phyloP scores from a whole-genome alignment of 1,140 invertebrate species.

The Cataglyphis hispanica region DNA sequence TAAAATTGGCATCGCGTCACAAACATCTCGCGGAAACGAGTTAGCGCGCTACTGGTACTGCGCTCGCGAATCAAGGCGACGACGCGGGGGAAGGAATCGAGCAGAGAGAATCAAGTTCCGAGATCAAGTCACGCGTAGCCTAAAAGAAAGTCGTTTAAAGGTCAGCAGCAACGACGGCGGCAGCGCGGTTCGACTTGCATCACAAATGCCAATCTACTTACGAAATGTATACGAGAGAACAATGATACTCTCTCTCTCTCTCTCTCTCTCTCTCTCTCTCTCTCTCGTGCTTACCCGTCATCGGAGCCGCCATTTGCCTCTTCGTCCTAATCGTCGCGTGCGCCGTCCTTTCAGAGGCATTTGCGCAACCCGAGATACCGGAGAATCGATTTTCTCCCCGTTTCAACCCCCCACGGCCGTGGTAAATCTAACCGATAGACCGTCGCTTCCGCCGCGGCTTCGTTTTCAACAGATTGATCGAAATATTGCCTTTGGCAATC shows the following conservation, averaged over 20 bases:
- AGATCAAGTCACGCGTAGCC: slow-evolving; percentile 79
- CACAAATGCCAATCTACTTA: slow-evolving; percentile 82
- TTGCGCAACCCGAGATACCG: slow-evolving; percentile 40
- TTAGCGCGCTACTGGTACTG: too few species aligned
- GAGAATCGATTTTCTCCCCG: slow-evolving; percentile 48
- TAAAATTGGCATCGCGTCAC: too few species aligned
- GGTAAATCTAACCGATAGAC: slow-evolving; percentile 34
- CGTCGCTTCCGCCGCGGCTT: slow-evolving; percentile 26
- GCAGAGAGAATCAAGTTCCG: slow-evolving; percentile 69
- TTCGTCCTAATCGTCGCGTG: slow-evolving; percentile 35
- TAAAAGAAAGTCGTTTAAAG: slow-evolving; percentile 82
- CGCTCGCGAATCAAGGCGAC: neutral
- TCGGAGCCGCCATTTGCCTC: slow-evolving; percentile 45
- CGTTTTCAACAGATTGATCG: slow-evolving; percentile 46
- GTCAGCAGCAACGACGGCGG: slow-evolving; percentile 71
- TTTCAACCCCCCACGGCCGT: neutral
- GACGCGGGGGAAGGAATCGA: slow-evolving; percentile 67
- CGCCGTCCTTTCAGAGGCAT: slow-evolving; percentile 24
- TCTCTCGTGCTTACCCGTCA: slow-evolving; percentile 34
- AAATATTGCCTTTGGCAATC: slow-evolving; percentile 35
- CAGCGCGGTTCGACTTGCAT: slow-evolving; percentile 75
- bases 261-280: neutral
- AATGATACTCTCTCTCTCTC: slow-evolving; percentile 76
- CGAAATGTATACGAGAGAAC: slow-evolving; percentile 77
- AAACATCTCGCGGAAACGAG: too few species aligned